Evolutionary conservation across 2,113 vertebrate genomes (phyloP).

Genomic region (Diglossa brunneiventris): DNA sequence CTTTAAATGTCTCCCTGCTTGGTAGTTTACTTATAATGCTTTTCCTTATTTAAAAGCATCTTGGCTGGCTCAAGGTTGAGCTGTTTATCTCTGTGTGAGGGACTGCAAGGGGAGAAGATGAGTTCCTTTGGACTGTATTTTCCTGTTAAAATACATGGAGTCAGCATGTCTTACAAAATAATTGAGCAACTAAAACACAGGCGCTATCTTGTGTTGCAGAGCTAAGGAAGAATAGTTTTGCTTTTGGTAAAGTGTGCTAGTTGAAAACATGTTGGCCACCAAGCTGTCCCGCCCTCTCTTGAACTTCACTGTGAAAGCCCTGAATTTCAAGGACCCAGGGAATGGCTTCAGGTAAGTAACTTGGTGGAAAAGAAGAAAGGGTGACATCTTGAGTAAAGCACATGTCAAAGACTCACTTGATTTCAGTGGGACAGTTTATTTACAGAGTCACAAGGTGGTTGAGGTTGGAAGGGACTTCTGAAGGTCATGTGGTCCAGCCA

Average conservation of each 20-base stretch:
- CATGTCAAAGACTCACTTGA: background rate
- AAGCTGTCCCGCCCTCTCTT: conserved; percentile 63
- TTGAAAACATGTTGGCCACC: conserved; percentile 57
- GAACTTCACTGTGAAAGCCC: conserved; percentile 40
- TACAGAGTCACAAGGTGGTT: background rate
- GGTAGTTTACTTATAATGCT: background rate
- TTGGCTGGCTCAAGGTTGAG: background rate
- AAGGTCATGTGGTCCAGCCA: background rate
- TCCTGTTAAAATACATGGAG: background rate
- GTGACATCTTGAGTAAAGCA: background rate
- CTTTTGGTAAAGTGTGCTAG: background rate
- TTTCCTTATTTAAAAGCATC: background rate
- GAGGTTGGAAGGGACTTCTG: background rate
- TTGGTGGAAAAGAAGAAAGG: background rate
- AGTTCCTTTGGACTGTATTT: conserved; percentile 36
- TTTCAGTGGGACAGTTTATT: background rate
- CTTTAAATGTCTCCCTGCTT: background rate
- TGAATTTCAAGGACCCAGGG: conserved; percentile 30
- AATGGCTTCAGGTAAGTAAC: conserved; percentile 54
- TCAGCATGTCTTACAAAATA: conserved; percentile 22
- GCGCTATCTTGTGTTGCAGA: conserved; percentile 65
- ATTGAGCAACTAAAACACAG: background rate
- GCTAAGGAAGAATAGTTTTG: background rate
- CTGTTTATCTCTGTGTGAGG: background rate
- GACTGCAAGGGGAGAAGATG: background rate